Conservation (phyloP, 1,140 invertebrate genomes). For the Sitodiplosis mosellana region DNA sequence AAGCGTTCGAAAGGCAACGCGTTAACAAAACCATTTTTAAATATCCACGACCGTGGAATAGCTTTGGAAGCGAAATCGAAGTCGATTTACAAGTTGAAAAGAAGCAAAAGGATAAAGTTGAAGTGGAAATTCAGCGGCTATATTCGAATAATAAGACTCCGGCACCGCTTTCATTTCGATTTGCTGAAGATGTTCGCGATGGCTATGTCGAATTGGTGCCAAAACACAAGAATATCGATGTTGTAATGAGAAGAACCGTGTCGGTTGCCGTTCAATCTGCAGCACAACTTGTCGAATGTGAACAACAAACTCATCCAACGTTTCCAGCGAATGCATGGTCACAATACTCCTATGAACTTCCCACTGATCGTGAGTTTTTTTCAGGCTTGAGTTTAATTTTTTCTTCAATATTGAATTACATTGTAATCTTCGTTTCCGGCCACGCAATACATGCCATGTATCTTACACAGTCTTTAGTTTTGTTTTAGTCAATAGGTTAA, state of each 20-base stretch:
- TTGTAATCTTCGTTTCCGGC: too few relatives aligned
- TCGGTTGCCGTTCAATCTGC: conserved; percentile 32
- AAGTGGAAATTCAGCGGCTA: conserved; percentile 40
- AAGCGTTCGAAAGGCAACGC: conserved; percentile 37
- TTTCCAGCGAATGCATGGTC: conserved; percentile 45
- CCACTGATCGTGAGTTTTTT: conserved; percentile 16
- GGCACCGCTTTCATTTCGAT: conserved; percentile 28
- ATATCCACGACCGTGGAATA: conserved; percentile 34
- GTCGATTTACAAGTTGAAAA: conserved; percentile 32
- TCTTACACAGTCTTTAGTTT: too few relatives aligned
- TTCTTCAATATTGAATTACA: too few relatives aligned
- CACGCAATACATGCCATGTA: too few relatives aligned
- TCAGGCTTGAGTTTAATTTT: too few relatives aligned
- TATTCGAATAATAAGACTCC: conserved; percentile 21
- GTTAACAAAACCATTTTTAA: conserved; percentile 42
- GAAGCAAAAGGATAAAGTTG: conserved; percentile 34
- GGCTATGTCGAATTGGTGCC: conserved; percentile 43
- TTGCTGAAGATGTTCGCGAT: conserved; percentile 35
- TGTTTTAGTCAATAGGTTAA: too few relatives aligned
- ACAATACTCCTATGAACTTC: conserved; percentile 33
- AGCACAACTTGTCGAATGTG: conserved; percentile 20
- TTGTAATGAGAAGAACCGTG: conserved; percentile 32
- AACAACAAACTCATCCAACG: conserved; percentile 42
- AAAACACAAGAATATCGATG: conserved; percentile 32
- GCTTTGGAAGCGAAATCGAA: conserved; percentile 41